Conservation (phyloP, 2,797 vertebrate species). For the Hirundo rustica region DNA sequence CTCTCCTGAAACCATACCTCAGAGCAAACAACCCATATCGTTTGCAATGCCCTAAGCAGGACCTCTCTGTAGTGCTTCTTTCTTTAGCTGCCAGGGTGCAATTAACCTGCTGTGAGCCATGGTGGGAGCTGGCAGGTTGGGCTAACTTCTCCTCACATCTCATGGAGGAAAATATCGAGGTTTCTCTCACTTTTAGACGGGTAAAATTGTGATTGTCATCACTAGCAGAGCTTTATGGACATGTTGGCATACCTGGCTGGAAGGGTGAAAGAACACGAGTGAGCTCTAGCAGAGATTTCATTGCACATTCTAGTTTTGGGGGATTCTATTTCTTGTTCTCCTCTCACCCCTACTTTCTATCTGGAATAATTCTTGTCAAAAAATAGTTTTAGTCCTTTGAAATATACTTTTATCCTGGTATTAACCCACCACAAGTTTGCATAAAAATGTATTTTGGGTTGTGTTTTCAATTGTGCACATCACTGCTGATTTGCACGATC, state of each 20-base stretch:
- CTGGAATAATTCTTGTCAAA: background rate
- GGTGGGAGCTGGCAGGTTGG: accelerated
- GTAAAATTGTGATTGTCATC: background rate
- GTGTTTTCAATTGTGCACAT: background rate
- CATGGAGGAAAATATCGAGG: background rate
- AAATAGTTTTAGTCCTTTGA: background rate
- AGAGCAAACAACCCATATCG: conserved; percentile 11
- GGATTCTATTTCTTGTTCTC: background rate
- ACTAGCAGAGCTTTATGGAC: background rate
- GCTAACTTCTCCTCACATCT: background rate
- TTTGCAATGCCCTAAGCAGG: background rate
- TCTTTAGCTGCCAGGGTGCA: background rate
- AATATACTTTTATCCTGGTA: background rate
- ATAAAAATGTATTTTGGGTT: background rate
- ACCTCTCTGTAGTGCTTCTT: background rate
- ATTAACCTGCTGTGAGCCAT: background rate
- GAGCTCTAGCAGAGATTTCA: background rate
- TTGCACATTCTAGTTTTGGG: background rate
- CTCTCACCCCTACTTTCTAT: background rate
- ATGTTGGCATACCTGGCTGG: background rate
- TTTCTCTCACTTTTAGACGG: background rate
- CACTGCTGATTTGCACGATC: accelerated
- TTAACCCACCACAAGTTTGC: background rate
- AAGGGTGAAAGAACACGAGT: background rate
- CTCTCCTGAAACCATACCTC: conserved; percentile 18